Percentiles rank a stretch among this genome's conserved stretches.
Evolutionary conservation across 2,888 invertebrate genomes (phyloP).

Genomic region (Heliothis peltigera): DNA sequence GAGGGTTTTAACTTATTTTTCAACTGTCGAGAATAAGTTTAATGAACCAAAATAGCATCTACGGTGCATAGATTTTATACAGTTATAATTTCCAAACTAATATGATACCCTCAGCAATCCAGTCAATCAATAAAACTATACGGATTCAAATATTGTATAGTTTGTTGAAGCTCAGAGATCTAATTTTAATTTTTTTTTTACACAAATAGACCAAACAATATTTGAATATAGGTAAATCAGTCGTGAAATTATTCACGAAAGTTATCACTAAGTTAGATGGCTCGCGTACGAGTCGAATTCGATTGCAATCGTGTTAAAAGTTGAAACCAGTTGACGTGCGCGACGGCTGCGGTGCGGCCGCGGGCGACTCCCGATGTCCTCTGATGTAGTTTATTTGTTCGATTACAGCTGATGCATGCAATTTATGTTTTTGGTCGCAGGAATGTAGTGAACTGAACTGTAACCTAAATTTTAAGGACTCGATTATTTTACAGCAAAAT

Average conservation of each 20-base stretch:
- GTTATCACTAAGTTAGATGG: conserved; percentile 16
- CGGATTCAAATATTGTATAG: conserved; percentile 5
- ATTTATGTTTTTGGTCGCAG: not conserved
- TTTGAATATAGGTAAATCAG: not conserved
- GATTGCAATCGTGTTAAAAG: conserved; percentile 64
- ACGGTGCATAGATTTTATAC: not conserved
- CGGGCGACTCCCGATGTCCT: conserved; percentile 26
- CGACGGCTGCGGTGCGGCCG: conserved; percentile 13
- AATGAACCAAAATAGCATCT: not conserved
- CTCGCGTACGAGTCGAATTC: conserved; percentile 32
- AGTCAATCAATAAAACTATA: conserved; percentile 30
- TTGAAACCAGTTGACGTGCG: conserved; percentile 55
- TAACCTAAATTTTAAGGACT: conserved; percentile 30
- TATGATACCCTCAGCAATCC: conserved; percentile 15
- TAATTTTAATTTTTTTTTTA: not conserved
- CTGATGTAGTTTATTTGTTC: conserved; percentile 13
- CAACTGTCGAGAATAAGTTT: not conserved
- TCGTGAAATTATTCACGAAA: not conserved
- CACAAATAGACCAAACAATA: not conserved
- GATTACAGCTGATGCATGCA: too few relatives aligned
- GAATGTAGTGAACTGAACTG: not conserved
- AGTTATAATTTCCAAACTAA: not conserved
- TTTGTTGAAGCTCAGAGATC: not conserved
- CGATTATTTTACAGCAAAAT: conserved; percentile 18
- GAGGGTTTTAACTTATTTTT: not conserved